phyloP scores from a whole-genome alignment of 1,140 invertebrate genomes.

The Caligus rogercresseyi region DNA sequence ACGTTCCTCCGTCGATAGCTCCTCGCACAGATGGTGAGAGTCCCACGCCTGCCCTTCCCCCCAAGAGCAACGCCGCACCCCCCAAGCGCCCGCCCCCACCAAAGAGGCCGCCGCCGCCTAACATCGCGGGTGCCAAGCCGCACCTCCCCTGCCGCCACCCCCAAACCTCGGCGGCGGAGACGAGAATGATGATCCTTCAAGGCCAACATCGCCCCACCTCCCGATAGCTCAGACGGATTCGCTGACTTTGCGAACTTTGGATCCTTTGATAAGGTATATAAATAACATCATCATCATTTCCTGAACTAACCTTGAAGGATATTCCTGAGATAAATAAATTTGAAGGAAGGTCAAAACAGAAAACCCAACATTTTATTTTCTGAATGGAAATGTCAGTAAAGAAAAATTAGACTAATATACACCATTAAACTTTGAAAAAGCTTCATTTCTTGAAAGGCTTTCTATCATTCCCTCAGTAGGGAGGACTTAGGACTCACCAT shows the following conservation, averaged over 20 bases:
- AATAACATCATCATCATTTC: neutral
- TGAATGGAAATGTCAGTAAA: too few relatives aligned
- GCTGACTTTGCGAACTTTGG: constrained; percentile 15
- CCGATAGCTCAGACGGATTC: constrained; percentile 7
- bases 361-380: too few relatives aligned
- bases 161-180: neutral
- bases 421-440: too few relatives aligned
- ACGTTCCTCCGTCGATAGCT: constrained; percentile 3
- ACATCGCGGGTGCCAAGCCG: neutral
- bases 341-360: too few relatives aligned
- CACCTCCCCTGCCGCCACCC: neutral
- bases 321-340: too few relatives aligned
- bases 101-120: constrained; percentile 15
- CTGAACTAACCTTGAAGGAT: neutral
- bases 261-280: constrained; percentile 1
- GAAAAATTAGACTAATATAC: too few relatives aligned
- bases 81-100: constrained; percentile 16
- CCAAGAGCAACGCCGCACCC: constrained; percentile 12
- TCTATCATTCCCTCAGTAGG: too few relatives aligned
- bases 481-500: too few relatives aligned
- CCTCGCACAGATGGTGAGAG: constrained; percentile 8
- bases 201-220: neutral
- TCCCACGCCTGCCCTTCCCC: constrained; percentile 16
- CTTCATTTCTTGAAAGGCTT: too few relatives aligned
- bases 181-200: constrained; percentile 16